Evolutionary conservation across 2,113 vertebrate species (phyloP).

Genomic region (Choloepus hoffmanni): DNA sequence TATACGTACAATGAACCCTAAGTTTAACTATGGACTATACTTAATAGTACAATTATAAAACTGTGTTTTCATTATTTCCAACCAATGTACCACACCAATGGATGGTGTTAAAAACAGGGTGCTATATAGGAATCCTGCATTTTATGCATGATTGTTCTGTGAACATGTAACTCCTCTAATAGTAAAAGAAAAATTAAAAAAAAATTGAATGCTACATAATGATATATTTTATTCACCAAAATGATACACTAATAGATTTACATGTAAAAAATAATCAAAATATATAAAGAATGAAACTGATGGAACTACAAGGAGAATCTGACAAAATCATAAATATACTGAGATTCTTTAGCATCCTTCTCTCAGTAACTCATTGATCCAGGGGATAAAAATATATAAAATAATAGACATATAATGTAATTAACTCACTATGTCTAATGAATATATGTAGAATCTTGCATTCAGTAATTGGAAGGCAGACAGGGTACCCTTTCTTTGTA

Average conservation of each 20-base stretch:
- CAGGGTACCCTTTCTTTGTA: background rate
- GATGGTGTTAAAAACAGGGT: too few relatives aligned
- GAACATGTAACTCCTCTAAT: too few relatives aligned
- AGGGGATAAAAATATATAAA: background rate
- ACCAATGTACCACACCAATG: too few relatives aligned
- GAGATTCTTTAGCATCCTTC: background rate
- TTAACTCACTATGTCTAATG: background rate
- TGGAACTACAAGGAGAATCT: background rate
- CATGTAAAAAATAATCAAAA: background rate
- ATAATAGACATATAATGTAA: background rate
- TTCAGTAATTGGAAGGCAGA: background rate
- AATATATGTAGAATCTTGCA: background rate
- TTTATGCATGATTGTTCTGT: too few relatives aligned
- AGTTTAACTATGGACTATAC: too few relatives aligned
- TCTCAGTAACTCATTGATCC: background rate
- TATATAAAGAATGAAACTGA: background rate
- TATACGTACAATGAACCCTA: too few relatives aligned
- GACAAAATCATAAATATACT: background rate
- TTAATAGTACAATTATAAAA: too few relatives aligned
- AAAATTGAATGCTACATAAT: background rate
- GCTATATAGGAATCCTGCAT: too few relatives aligned
- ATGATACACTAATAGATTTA: background rate
- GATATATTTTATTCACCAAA: background rate
- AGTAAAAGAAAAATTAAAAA: too few relatives aligned
- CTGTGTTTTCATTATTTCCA: too few relatives aligned